These are phyloP conservation scores for Polypterus senegalus DNA, from an alignment of 2,113 vertebrate genomes.

Conservation along the genomic window DNA sequence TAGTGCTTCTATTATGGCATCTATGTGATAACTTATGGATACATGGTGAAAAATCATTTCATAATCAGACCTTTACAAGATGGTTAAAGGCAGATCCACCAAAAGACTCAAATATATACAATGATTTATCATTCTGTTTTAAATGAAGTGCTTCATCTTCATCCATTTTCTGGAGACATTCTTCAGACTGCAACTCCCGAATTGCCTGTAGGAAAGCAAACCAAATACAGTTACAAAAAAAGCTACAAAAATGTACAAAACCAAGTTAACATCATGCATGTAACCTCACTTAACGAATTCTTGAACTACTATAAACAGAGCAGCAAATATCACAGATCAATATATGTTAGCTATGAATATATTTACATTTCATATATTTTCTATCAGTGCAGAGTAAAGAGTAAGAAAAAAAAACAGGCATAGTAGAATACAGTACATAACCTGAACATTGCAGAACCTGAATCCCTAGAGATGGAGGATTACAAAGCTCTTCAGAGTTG, in stretches of 20 bases:
- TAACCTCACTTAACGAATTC: too few species aligned
- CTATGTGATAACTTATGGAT: too few species aligned
- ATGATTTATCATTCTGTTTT: conserved; percentile 75
- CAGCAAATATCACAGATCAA: conserved; percentile 4
- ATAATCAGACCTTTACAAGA: conserved; percentile 65
- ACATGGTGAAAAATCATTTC: not conserved
- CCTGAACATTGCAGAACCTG: too few species aligned
- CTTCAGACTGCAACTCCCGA: conserved; percentile 81
- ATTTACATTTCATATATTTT: not conserved
- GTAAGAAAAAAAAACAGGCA: too few species aligned
- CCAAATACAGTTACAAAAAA: not conserved
- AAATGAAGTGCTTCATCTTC: conserved; percentile 58
- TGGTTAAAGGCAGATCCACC: conserved; percentile 62
- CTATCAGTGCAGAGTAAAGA: conserved; percentile 9
- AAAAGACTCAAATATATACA: conserved; percentile 85
- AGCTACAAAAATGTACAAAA: too few species aligned
- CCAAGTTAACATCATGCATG: too few species aligned
- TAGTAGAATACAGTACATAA: too few species aligned
- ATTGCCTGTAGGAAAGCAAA: conserved; percentile 60
- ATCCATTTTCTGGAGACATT: conserved; percentile 68
- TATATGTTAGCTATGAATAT: conserved; percentile 7
- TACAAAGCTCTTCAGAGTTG: too few species aligned
- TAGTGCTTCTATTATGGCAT: too few species aligned
- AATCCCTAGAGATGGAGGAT: too few species aligned
- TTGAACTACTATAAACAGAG: not conserved